Evolutionary conservation across 2,888 invertebrate genomes (phyloP), one percentile per base, ranked within the genome.

Genomic region (Scaptomyza cyrtandrae): DNA sequence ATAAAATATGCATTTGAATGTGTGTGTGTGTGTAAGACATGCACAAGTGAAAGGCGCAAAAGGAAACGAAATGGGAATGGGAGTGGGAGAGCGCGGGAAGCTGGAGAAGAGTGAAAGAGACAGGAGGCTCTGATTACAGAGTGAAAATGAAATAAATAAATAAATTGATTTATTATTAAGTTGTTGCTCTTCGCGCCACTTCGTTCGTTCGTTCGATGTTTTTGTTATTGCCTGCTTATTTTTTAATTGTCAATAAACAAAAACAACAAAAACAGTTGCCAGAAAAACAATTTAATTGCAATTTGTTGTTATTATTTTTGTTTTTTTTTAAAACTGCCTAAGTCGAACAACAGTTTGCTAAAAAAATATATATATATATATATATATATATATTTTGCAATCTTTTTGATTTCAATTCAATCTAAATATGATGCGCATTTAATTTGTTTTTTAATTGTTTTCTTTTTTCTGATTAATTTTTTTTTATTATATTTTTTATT

Each of bases 31-130:
- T 41, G 41, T 41, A 54, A n/a, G 75, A 45, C 75, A 86, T 78
- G 81, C 81, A 75, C 73, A 85, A 82, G 87, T 82, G 82, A 82
- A 82, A 82, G 82, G 82, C 81, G 69, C 11, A 35, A 57, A 78
- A 75, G 78, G 75, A 75, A 77, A 68, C 78, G 68, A 68, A 75
- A 60, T 75, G 72, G 57, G 50, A 73, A 67, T 62, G 68, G 46
- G 59, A 56, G n/a, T n/a, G n/a, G n/a, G 35, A 45, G 9, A 2
- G 33, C 10, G 50, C 37, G 49, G 49, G 61, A 66, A 59, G 61
- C 58, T 71, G 65, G 39, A 46, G 66, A 33, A 6, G 27, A 10
- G 43, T 19, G 10, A 52, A 37, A 37, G 49, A 19, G 49, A 45
- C 57, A n/a, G 35, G n/a, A 6, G 39, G 27, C 61, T 58, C 61